Base-by-base conservation (phyloP, 2,113 vertebrate species). In the Pseudorhombus dupliciocellatus region DNA sequence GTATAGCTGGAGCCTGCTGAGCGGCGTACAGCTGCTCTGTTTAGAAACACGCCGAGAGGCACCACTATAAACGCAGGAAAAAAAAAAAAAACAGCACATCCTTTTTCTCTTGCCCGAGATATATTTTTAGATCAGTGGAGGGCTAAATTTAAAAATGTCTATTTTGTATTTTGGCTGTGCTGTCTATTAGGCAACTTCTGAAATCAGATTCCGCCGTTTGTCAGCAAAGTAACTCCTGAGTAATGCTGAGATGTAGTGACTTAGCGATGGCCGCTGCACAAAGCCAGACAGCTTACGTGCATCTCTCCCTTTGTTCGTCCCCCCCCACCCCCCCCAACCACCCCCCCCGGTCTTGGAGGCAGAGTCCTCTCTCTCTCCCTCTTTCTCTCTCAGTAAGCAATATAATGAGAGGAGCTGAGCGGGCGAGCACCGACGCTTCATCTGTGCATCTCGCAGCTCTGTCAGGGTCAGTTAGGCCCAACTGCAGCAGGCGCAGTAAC, bases 51-150 rank as follows among this genome's bases (percentile, higher is more conserved):
- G 37, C 79, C 28, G 25, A 70, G 76, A 75, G 72, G 65, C 78
- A 65, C 70, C 15, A 71, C 70, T 44, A 63, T 15, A 24, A 52
- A 52, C 14, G 62, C 63, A 58, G 63, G 54, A 51, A 75, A 83
- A 62, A 65, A 37, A 74, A 42, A 53, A 7, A 65, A 87, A 80
- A 71, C 44, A 73, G 72, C 68, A 55, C 51, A 57, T 55, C 16
- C 21, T 73, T 59, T 64, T 65, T 48, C 58, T 52, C 50, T 5
- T 1, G 9, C 60, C 15, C 72, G 62, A 51, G 71, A 61, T n/a
- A 56, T 87, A 87, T 85, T 90, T 88, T 81, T 87, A 88, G 84
- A 86, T 83, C 79, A 80, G 59, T 40, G 60, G n/a, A 15, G 25
- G 54, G 24, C 87, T 87, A 86, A 79, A 87, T 88, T 85, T 85